A percentile compares a stretch with the other conserved stretches of the same genome.
These are phyloP conservation scores for Eurytoma californica DNA, from an alignment of 2,888 invertebrate genomes.

Conservation along the genomic window DNA sequence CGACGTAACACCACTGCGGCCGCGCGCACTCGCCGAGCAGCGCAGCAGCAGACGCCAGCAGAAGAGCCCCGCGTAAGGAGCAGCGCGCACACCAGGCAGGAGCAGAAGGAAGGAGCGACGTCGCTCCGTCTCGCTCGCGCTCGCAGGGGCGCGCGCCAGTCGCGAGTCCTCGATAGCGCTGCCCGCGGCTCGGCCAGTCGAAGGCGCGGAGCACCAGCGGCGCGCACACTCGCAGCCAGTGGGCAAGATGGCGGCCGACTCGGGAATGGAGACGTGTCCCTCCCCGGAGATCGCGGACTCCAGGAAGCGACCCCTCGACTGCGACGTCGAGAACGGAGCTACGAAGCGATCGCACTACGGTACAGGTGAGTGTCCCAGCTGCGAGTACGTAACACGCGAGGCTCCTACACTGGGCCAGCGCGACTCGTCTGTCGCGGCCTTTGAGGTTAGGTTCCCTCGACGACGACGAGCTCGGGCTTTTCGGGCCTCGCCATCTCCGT, in stretches of 20 bases:
- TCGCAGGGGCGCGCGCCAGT: not conserved
- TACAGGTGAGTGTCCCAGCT: slow-evolving; percentile 80
- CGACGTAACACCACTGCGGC: slow-evolving; percentile 24
- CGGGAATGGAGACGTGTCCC: slow-evolving; percentile 95
- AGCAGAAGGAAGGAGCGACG: not conserved
- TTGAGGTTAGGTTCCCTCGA: no score
- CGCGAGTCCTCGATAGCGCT: slow-evolving; percentile 12
- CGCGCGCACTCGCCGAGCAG: slow-evolving; percentile 10
- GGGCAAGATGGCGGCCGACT: slow-evolving; percentile 91
- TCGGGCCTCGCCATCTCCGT: no score
- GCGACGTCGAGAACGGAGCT: slow-evolving; percentile 91
- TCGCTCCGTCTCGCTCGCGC: slow-evolving; percentile 59
- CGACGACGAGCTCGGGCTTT: not conserved
- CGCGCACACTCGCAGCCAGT: slow-evolving; percentile 48
- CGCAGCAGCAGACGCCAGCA: not conserved
- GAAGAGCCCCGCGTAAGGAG: not conserved
- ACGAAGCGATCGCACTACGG: slow-evolving; percentile 94
- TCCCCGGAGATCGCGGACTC: slow-evolving; percentile 94
- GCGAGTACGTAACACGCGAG: not conserved
- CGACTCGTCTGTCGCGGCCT: not conserved
- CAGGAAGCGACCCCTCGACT: slow-evolving; percentile 92
- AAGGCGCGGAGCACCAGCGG: slow-evolving; percentile 10
- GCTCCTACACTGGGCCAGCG: not conserved
- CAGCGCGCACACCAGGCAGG: not conserved
- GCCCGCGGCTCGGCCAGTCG: slow-evolving; percentile 5